These are phyloP conservation scores for Chironomus tentans DNA, from an alignment of 2,888 invertebrate genomes.

Conservation along the genomic window DNA sequence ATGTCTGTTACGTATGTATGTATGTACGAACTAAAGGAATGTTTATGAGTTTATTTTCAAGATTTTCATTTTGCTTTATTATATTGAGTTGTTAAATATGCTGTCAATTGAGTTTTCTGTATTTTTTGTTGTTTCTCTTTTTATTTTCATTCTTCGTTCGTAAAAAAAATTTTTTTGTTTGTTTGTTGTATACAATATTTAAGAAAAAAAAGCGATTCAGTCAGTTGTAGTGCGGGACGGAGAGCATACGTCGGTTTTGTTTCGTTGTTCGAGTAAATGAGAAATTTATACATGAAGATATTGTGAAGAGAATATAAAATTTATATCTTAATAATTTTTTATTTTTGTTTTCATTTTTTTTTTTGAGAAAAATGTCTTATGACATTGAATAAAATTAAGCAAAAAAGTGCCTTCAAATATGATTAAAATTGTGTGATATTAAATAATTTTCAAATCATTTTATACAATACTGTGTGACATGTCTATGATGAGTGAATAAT, in stretches of 20 bases:
- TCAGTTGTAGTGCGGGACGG: constrained; percentile 18
- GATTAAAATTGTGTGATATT: not conserved
- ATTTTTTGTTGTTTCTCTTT: constrained; percentile 26
- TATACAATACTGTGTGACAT: too few relatives aligned
- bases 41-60: constrained; percentile 26
- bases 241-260: constrained; percentile 5
- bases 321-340: not conserved
- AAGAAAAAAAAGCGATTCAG: constrained; percentile 8
- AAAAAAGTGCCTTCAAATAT: not conserved
- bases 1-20: not conserved
- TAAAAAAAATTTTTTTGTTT: constrained; percentile 17
- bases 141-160: constrained; percentile 7
- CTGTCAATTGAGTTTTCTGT: constrained; percentile 26
- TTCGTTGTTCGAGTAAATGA: not conserved
- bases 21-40: constrained; percentile 3
- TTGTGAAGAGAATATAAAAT: not conserved
- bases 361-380: not conserved
- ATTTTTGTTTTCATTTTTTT: too few relatives aligned
- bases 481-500: too few relatives aligned
- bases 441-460: not conserved
- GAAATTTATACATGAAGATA: not conserved
- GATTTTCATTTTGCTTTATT: constrained; percentile 23
- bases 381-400: too few relatives aligned
- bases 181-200: constrained; percentile 15
- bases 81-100: constrained; percentile 24